phyloP scores from a whole-genome alignment of 1,140 invertebrate genomes.

The Hestina assimilis region DNA sequence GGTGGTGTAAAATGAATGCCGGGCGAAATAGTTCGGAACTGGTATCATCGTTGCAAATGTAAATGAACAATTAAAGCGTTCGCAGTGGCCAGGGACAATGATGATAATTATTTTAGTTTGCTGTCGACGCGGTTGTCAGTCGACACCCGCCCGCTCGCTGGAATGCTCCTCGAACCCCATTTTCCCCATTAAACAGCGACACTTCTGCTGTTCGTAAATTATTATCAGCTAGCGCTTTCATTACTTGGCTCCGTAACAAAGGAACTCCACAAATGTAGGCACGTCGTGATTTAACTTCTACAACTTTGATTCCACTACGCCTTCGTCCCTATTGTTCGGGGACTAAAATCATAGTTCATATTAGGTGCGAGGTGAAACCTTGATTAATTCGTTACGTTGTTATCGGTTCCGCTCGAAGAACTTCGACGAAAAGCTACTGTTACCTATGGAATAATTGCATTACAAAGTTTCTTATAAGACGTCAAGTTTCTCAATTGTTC shows the following conservation, averaged over 20 bases:
- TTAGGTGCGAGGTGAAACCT: slow-evolving; percentile 72
- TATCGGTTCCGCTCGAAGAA: slow-evolving; percentile 52
- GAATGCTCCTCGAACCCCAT: slow-evolving; percentile 73
- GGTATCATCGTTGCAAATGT: slow-evolving; percentile 77
- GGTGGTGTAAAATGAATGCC: slow-evolving; percentile 66
- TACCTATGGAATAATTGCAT: slow-evolving; percentile 25
- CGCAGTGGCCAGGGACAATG: slow-evolving; percentile 73
- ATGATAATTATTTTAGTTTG: slow-evolving; percentile 78
- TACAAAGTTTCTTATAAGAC: slow-evolving; percentile 18
- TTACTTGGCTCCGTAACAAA: slow-evolving; percentile 72
- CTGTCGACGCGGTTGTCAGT: slow-evolving; percentile 68
- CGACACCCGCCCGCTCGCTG: slow-evolving; percentile 50
- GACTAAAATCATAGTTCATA: slow-evolving; percentile 68
- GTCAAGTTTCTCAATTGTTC: slow-evolving; percentile 14
- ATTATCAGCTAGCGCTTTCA: slow-evolving; percentile 76
- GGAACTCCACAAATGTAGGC: slow-evolving; percentile 67
- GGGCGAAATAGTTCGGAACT: slow-evolving; percentile 73
- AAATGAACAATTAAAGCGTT: slow-evolving; percentile 78
- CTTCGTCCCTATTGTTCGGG: slow-evolving; percentile 64
- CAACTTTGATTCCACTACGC: slow-evolving; percentile 66
- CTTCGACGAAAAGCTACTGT: slow-evolving; percentile 55
- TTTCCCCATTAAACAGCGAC: slow-evolving; percentile 74
- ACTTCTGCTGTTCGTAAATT: slow-evolving; percentile 78
- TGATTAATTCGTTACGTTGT: slow-evolving; percentile 75
- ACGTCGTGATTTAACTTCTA: slow-evolving; percentile 70